These are phyloP conservation scores for Polietes domitor DNA, from an alignment of 2,888 invertebrate species.

Conservation along the genomic window DNA sequence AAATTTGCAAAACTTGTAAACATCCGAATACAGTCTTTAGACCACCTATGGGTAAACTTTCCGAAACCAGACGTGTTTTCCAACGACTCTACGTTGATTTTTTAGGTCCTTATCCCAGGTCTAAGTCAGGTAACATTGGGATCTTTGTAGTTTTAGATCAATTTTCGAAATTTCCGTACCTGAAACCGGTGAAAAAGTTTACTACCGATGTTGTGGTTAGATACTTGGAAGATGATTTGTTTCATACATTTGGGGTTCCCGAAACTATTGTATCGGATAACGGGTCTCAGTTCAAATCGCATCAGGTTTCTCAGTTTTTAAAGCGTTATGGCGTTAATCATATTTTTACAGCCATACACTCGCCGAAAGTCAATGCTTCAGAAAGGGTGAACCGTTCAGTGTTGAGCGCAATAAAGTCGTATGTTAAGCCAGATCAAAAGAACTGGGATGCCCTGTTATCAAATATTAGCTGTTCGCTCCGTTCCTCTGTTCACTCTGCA, in stretches of 20 bases:
- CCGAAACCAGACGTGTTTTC: slow-evolving; percentile 18
- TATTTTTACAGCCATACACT: background rate
- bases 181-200: background rate
- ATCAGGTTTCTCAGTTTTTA: slow-evolving; percentile 45
- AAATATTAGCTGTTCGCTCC: background rate
- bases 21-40: slow-evolving; percentile 28
- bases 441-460: background rate
- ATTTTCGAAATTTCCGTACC: background rate
- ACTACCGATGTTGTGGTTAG: slow-evolving; percentile 24
- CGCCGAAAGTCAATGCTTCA: background rate
- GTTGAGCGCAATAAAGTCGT: slow-evolving; percentile 46
- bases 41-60: slow-evolving; percentile 38
- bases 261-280: slow-evolving; percentile 54
- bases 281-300: slow-evolving; percentile 53
- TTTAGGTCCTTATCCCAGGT: slow-evolving; percentile 18
- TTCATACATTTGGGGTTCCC: slow-evolving; percentile 40
- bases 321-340: background rate
- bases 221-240: slow-evolving; percentile 31
- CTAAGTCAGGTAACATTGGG: background rate
- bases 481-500: background rate
- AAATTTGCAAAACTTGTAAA: slow-evolving; percentile 29
- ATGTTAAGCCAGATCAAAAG: background rate
- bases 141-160: slow-evolving; percentile 10
- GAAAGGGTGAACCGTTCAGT: slow-evolving; percentile 46
- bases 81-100: slow-evolving; percentile 50